Conservation (phyloP, 2,888 invertebrate genomes). For the Actias luna region DNA sequence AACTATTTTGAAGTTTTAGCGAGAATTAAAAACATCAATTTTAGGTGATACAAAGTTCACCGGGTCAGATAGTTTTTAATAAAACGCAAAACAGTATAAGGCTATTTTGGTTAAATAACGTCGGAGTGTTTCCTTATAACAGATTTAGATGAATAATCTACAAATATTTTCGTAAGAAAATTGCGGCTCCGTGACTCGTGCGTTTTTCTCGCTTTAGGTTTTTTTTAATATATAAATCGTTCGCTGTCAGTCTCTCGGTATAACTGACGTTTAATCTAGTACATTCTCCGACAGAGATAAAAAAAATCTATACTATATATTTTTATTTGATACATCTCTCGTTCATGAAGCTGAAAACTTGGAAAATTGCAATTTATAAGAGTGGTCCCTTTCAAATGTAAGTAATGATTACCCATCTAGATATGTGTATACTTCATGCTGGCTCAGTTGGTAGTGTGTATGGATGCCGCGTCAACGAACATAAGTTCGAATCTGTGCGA, state of each 20-base stretch:
- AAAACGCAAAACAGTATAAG: neutral
- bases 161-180: conserved; percentile 3
- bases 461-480: no score
- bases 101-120: neutral
- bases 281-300: conserved; percentile 26
- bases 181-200: neutral
- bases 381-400: no score
- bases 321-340: neutral
- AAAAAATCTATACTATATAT: conserved; percentile 26
- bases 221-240: conserved; percentile 28
- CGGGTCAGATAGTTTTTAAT: neutral
- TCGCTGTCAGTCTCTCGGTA: conserved; percentile 24
- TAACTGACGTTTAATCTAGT: conserved; percentile 39
- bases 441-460: no score
- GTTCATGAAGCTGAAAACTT: neutral
- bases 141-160: neutral
- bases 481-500: no score
- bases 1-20: no score
- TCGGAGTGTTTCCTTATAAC: neutral
- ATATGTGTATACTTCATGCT: no score
- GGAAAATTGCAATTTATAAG: neutral
- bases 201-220: conserved; percentile 18
- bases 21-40: no score
- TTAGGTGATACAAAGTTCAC: no score
- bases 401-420: no score